phyloP scores from a whole-genome alignment of 64 coral and sea anemone species.

The Porites lutea region DNA sequence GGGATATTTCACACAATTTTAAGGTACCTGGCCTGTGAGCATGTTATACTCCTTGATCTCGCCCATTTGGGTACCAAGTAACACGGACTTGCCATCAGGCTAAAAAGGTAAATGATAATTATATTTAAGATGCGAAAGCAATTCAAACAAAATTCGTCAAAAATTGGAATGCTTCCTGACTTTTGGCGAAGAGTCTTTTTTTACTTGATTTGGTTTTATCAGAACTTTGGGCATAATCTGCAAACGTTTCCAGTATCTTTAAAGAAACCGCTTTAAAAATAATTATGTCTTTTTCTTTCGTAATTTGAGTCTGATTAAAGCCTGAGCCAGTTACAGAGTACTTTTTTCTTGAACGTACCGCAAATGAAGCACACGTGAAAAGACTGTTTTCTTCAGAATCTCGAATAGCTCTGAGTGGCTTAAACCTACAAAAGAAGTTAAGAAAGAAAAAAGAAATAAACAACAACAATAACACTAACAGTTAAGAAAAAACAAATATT shows the following conservation, averaged over 20 bases:
- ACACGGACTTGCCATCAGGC: slow-evolving; percentile 80
- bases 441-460: background rate
- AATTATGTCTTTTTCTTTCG: no score
- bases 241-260: no score
- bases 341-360: slow-evolving; percentile 40
- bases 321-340: background rate
- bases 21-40: slow-evolving; percentile 73
- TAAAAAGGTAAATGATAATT: slow-evolving; percentile 11
- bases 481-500: no score
- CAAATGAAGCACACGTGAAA: slow-evolving; percentile 83
- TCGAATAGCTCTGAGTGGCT: slow-evolving; percentile 73
- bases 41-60: slow-evolving; percentile 87
- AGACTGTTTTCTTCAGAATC: slow-evolving; percentile 83
- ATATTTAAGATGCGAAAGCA: background rate
- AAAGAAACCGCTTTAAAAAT: no score
- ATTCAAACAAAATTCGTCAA: background rate
- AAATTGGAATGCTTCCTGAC: no score
- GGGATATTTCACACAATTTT: no score
- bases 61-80: slow-evolving; percentile 84
- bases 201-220: no score
- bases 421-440: slow-evolving; percentile 61
- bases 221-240: no score
- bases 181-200: no score
- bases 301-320: background rate
- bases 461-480: no score